Evolutionary conservation across 2,797 vertebrate species (phyloP), one percentile per base, ranked within the genome.

Genomic region (Anabacerthia variegaticeps): DNA sequence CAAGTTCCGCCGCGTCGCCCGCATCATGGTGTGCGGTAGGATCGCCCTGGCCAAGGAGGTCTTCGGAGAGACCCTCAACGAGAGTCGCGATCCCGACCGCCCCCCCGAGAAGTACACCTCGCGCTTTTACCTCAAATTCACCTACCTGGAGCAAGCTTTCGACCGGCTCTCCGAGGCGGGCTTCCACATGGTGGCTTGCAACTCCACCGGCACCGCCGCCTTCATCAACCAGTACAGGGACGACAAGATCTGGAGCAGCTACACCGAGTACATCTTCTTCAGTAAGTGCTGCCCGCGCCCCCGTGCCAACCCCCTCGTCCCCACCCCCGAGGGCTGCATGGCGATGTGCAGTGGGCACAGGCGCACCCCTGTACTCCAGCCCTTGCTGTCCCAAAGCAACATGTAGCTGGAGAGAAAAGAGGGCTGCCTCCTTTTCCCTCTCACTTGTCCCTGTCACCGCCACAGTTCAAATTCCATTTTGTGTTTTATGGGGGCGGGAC

Each of bases 231-330:
- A 99, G 96, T 98, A 98, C 95, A 97, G 98, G 92, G 98, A 99
- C 14, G 98, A 99, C 97, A 99, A 98, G 97, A 98, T 98, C 93
- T 99, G 98, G 98, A 99, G 98, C 98, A 99, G 98, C 97, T 99
- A 99, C 92, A 99, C 98, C 0, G 98, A 99, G 92, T 99, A 99
- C 98, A 99, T 99, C 97, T 99, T 99, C 90, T 99, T 98, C 96
- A 97, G 98, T 99, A 98, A 99, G 98, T 98, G 68, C 59, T 67
- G 61, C 37, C 58, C 59, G 63, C 32, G 19, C 36, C 41, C 30
- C 34, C 11, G 12, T 56, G 37, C 2, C 30, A 34, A 27, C 1
- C 39, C 8, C 19, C 7, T 26, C 21, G 28, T 48, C 8, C 36
- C 20, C 14, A 16, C 17, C 36, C 73, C 28, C 34, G 28, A 32